Evolutionary conservation across 2,797 vertebrate genomes (phyloP).

Genomic region (Poeciliopsis paucimaculata): DNA sequence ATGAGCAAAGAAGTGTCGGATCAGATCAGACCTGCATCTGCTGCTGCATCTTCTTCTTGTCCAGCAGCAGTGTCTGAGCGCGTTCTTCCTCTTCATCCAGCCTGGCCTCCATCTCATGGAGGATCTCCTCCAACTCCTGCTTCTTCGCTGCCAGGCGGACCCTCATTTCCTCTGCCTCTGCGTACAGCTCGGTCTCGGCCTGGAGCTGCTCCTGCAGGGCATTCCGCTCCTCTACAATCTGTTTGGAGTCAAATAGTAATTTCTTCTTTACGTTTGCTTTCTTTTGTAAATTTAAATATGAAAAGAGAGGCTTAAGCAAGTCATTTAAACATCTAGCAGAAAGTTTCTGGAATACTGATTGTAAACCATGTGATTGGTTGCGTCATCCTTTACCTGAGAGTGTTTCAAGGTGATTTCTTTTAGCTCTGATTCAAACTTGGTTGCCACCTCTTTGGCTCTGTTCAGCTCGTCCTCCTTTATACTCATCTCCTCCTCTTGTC

Average conservation of each 20-base stretch:
- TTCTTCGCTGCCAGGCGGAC: conserved; percentile 92
- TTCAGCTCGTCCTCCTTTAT: conserved; percentile 92
- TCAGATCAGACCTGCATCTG: conserved; percentile 89
- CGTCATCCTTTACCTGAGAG: conserved; percentile 79
- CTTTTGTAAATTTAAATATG: not conserved
- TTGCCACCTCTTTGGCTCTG: conserved; percentile 86
- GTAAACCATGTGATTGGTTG: conserved; percentile 7
- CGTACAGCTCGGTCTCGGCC: conserved; percentile 93
- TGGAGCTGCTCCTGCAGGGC: conserved; percentile 94
- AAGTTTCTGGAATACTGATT: not conserved
- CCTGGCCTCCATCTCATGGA: conserved; percentile 96
- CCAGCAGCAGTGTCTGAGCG: conserved; percentile 86
- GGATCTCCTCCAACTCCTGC: conserved; percentile 95
- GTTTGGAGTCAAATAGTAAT: not conserved
- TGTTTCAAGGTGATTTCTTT: conserved; percentile 91
- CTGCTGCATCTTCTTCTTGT: conserved; percentile 96
- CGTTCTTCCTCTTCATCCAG: conserved; percentile 96
- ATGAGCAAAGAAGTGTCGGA: not conserved
- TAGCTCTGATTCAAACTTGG: conserved; percentile 87
- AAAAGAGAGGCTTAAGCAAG: not conserved
- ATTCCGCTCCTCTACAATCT: conserved; percentile 92
- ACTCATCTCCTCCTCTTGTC: conserved; percentile 97
- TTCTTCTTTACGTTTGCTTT: not conserved
- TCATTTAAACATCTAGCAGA: not conserved
- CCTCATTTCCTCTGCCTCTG: conserved; percentile 96